Conservation (phyloP, 2,888 invertebrate species). For the Bhutanitis thaidina region DNA sequence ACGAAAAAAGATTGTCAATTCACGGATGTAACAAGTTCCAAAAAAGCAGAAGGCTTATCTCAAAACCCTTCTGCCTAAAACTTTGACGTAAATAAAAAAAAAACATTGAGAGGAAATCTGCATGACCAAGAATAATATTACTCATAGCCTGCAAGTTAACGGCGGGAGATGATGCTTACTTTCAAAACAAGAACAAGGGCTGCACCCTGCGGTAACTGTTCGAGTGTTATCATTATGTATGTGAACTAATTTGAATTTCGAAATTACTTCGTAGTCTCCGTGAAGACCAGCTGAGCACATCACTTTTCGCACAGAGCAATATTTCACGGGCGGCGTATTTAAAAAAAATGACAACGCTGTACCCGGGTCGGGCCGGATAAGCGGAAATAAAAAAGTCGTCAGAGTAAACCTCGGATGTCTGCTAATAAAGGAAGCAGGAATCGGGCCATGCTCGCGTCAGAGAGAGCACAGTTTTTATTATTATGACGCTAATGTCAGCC, state of each 20-base stretch:
- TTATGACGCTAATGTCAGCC: conserved; percentile 60
- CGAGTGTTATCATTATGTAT: not conserved
- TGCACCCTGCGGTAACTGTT: too few relatives aligned
- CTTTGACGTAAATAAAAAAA: too few relatives aligned
- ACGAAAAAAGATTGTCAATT: too few relatives aligned
- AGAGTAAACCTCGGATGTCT: conserved; percentile 58
- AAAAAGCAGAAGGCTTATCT: too few relatives aligned
- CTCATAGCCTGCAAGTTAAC: too few relatives aligned
- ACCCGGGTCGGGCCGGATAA: conserved; percentile 39
- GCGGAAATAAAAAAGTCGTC: conserved; percentile 72
- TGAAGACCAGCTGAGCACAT: conserved; percentile 12
- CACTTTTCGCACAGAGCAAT: conserved; percentile 26
- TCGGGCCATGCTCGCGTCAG: conserved; percentile 48
- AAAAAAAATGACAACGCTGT: conserved; percentile 36
- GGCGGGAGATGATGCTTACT: too few relatives aligned
- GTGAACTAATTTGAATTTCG: too few relatives aligned
- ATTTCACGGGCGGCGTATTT: conserved; percentile 25
- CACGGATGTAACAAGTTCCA: too few relatives aligned
- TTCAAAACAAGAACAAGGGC: too few relatives aligned
- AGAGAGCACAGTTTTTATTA: conserved; percentile 54
- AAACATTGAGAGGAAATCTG: too few relatives aligned
- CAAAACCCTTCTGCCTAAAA: too few relatives aligned
- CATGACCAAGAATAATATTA: too few relatives aligned
- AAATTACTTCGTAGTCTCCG: not conserved
- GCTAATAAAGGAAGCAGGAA: conserved; percentile 67